Percentiles rank a stretch among this genome's conserved stretches.
Evolutionary conservation across 2,797 vertebrate genomes (phyloP).

Genomic region (Siniperca undulata): DNA sequence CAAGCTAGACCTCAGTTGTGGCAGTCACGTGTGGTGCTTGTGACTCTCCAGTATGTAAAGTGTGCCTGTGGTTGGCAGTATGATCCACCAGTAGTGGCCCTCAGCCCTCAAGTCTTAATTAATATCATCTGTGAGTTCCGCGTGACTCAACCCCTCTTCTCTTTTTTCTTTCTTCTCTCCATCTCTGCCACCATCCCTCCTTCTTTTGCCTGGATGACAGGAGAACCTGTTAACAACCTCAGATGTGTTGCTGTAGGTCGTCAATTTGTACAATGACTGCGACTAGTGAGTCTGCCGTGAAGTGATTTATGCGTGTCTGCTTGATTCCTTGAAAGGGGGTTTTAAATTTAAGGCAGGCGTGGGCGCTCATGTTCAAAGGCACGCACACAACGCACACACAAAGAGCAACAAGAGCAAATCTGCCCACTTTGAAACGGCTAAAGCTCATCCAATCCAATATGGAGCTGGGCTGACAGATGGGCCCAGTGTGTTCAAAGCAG

Average conservation of each 20-base stretch:
- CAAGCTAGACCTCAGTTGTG: conserved; percentile 35
- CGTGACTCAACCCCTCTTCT: conserved; percentile 53
- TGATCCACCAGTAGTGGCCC: conserved; percentile 67
- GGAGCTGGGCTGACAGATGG: conserved; percentile 87
- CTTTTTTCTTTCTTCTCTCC: conserved; percentile 3
- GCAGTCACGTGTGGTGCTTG: conserved; percentile 76
- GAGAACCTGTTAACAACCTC: conserved; percentile 58
- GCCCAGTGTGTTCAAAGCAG: conserved; percentile 87
- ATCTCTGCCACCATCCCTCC: conserved; percentile 30
- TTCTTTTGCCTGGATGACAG: conserved; percentile 42
- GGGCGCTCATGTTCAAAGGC: conserved; percentile 45
- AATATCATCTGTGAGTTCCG: conserved; percentile 75
- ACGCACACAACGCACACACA: conserved; percentile 38
- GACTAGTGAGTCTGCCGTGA: conserved; percentile 29
- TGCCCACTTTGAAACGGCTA: conserved; percentile 83
- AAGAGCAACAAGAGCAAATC: conserved; percentile 76
- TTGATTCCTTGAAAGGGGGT: conserved; percentile 40
- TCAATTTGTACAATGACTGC: conserved; percentile 43
- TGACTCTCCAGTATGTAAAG: conserved; percentile 76
- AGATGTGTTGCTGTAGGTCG: conserved; percentile 44
- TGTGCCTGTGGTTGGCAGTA: conserved; percentile 72
- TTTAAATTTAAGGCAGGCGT: conserved; percentile 59
- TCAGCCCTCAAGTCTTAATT: conserved; percentile 77
- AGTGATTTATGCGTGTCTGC: conserved; percentile 43
- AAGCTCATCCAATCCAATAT: conserved; percentile 86